Evolutionary conservation across 1,140 invertebrate genomes (phyloP), one percentile per base, ranked within the genome.

Genomic region (Drosophila malerkotliana): DNA sequence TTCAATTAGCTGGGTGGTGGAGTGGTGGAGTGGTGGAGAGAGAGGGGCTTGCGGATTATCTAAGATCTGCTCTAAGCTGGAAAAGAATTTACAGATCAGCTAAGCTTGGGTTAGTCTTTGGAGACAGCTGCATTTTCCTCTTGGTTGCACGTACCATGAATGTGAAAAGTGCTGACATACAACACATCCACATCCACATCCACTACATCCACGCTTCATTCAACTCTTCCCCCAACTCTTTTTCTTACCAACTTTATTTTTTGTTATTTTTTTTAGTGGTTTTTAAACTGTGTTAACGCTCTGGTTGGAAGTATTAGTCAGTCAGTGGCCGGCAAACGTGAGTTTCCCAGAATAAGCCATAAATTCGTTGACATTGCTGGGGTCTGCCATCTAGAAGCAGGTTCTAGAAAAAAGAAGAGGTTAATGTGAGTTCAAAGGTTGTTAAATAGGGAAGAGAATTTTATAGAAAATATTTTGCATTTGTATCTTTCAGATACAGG

Each of bases 1-100:
- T 76, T 68, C 73, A 76, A 76, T 77, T 74, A 76, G 49, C 72
- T 59, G 60, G 54, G 71, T 67, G 59, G 66, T 75, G 60, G 72
- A 53, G 39, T 18, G 18, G 18, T 18, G 18, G 18, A 18, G 71
- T 66, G 59, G 66, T 75, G 60, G 72, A 53, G 41, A 73, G 63
- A 53, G 51, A 53, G 53, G 6, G 18, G 49, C 61, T 68, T 56
- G 59, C 47, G 72, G 62, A 60, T 76, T 61, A 76, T 75, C 73
- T 77, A 76, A 68, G 73, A 76, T 75, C 68, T 73, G 68, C 39
- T 52, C 60, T 75, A 58, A 75, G 72, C 60, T 57, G 71, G 72
- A 73, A 73, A 55, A 66, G 49, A 57, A 75, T 69, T 69, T 32
- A 14, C 26, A 37, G 30, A 21, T 26, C 37, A 41, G 51, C 63